Percentiles rank a stretch among this genome's conserved stretches.
Conservation (phyloP, 2,797 vertebrate species). For the Clarias platycephalus region DNA sequence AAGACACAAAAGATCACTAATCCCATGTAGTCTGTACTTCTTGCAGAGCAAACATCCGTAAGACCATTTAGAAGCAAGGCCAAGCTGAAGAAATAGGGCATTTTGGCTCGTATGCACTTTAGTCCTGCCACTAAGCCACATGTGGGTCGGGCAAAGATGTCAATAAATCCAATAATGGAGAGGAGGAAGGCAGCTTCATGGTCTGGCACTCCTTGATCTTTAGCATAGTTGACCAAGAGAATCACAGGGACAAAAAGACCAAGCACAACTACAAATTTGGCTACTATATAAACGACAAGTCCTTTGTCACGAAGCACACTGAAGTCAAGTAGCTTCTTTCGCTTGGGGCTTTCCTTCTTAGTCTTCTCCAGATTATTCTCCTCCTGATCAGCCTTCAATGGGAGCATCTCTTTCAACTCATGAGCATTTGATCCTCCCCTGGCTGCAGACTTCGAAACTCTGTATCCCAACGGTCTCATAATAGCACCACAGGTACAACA, state of each 20-base stretch:
- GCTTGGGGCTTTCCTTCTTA: constrained; percentile 36
- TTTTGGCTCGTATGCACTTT: constrained; percentile 69
- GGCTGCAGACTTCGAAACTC: constrained; percentile 55
- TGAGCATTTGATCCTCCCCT: constrained; percentile 63
- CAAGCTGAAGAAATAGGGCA: constrained; percentile 76
- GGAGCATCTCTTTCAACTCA: constrained; percentile 72
- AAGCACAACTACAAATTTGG: constrained; percentile 78
- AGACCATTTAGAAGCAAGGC: constrained; percentile 79
- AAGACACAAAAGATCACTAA: constrained; percentile 81
- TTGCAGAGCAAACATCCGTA: constrained; percentile 75
- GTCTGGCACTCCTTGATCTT: constrained; percentile 77
- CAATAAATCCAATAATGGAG: constrained; percentile 79
- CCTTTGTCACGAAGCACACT: constrained; percentile 72
- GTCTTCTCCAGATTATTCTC: constrained; percentile 51
- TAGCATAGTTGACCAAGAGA: constrained; percentile 79
- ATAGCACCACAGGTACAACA: constrained; percentile 80
- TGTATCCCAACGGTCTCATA: constrained; percentile 74
- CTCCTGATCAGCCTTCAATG: constrained; percentile 57
- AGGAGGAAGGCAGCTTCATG: constrained; percentile 78
- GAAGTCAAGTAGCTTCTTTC: constrained; percentile 76
- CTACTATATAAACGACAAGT: constrained; percentile 74
- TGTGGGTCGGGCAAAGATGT: constrained; percentile 80
- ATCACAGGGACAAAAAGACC: constrained; percentile 80
- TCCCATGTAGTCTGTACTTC: constrained; percentile 67
- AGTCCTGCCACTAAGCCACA: constrained; percentile 78